Evolutionary conservation across 1,140 invertebrate species (phyloP), one percentile per base, ranked within the genome.

Genomic region (Agraylea sexmaculata): DNA sequence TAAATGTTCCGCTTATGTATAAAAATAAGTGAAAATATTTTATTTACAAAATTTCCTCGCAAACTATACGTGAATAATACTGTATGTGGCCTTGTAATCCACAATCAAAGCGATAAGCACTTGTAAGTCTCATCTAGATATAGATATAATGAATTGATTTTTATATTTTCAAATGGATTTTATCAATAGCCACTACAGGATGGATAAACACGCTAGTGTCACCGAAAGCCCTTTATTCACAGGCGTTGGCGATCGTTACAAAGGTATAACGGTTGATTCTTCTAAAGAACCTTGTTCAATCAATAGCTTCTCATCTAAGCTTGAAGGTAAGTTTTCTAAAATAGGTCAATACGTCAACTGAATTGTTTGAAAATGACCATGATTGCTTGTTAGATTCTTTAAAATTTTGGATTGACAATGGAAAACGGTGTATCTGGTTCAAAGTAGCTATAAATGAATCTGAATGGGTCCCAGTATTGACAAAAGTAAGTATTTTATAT

Each of bases 341-440:
- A 13, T 23, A 33, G 7, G 43, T 40, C 19, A 39, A 30, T 56
- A 60, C 28, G 31, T 37, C 30, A n/a, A 10, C 17, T 35, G 28
- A 21, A 19, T 23, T 28, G 31, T 23, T 46, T 40, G 43, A 33
- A 4, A 40, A 29, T 31, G 32, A 33, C 5, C 43, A 45, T 41
- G 36, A 33, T 49, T 47, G 40, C 36, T 44, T 70, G 71, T 20
- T 53, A 89, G 86, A 66, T 49, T 89, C 87, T 0, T 51, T 91
- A 29, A 55, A 68, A 28, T 62, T 71, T 48, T 91, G 87, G 87
- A 64, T 53, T 19, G 52, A 61, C 17, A 63, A 72, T 12, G 73
- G 75, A 17, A 74, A 74, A 51, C 66, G 84, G 46, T 77, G 78
- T 18, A 74, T 91, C 40, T 93, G 88, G 88, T 88, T 91, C 54